A percentile compares a stretch with the other conserved stretches of the same genome.
Evolutionary conservation across 1,140 invertebrate genomes (phyloP).

Genomic region (Bilobella aurantiaca): DNA sequence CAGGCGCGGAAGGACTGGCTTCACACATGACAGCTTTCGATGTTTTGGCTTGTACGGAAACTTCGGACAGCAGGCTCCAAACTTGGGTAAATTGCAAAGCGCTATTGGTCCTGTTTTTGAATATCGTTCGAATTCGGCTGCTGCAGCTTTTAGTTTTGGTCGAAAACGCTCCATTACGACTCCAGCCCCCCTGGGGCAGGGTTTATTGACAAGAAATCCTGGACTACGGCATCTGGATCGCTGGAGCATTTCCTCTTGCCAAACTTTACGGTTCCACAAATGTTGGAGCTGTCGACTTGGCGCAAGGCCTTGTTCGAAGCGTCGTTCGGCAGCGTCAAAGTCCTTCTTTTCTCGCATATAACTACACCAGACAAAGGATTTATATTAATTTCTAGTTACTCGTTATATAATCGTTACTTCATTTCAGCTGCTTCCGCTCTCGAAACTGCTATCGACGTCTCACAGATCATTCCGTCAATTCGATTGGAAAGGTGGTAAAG

Average conservation of each 20-base stretch:
- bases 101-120: too few species aligned
- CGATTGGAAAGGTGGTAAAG: conserved; percentile 18
- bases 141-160: not conserved
- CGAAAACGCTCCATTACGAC: conserved; percentile 13
- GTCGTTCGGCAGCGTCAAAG: conserved; percentile 6
- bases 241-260: conserved; percentile 14
- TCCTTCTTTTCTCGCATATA: not conserved
- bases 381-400: too few species aligned
- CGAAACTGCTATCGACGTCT: conserved; percentile 21
- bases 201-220: not conserved
- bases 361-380: too few species aligned
- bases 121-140: not conserved
- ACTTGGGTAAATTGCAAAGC: too few species aligned
- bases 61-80: not conserved
- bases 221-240: not conserved
- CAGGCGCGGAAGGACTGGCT: not conserved
- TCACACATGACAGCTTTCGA: not conserved
- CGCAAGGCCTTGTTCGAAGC: conserved; percentile 1
- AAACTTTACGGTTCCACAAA: conserved; percentile 13
- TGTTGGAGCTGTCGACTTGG: conserved; percentile 13
- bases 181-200: not conserved
- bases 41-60: not conserved
- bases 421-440: conserved; percentile 22
- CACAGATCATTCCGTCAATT: conserved; percentile 32
- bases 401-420: too few species aligned